Percentiles rank a stretch among this genome's conserved stretches.
Conservation (phyloP, 2,888 invertebrate species). For the Ceriagrion tenellum region DNA sequence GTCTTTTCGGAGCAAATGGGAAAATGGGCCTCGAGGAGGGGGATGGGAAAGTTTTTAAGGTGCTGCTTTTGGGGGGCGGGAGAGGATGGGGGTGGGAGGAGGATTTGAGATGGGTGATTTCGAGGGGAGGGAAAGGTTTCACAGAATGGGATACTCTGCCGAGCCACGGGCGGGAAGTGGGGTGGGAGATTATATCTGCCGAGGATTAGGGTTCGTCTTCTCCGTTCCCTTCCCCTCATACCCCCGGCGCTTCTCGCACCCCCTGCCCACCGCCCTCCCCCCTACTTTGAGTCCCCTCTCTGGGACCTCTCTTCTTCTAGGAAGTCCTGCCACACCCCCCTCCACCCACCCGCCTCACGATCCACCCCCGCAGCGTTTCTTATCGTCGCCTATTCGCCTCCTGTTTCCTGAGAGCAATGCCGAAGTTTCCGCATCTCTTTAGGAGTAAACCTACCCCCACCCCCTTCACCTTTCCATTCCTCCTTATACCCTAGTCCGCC, state of each 20-base stretch:
- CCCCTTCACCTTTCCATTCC: neutral
- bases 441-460: neutral
- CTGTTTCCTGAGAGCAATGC: constrained; percentile 31
- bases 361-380: neutral
- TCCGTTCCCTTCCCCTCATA: neutral
- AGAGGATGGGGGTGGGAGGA: neutral
- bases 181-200: constrained; percentile 55
- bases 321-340: neutral
- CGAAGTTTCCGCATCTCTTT: constrained; percentile 61
- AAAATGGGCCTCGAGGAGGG: neutral
- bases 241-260: neutral
- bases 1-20: neutral
- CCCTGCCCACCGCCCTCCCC: neutral
- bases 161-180: neutral
- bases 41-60: constrained; percentile 7
- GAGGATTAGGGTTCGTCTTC: constrained; percentile 51
- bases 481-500: neutral
- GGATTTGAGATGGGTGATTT: neutral
- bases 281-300: constrained; percentile 45
- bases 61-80: neutral
- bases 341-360: neutral
- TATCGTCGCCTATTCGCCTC: constrained; percentile 62
- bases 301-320: constrained; percentile 30
- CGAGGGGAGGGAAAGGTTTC: constrained; percentile 20
- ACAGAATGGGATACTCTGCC: constrained; percentile 41